These are phyloP conservation scores for Hermetia illucens DNA, from an alignment of 1,140 invertebrate species.

Conservation along the genomic window DNA sequence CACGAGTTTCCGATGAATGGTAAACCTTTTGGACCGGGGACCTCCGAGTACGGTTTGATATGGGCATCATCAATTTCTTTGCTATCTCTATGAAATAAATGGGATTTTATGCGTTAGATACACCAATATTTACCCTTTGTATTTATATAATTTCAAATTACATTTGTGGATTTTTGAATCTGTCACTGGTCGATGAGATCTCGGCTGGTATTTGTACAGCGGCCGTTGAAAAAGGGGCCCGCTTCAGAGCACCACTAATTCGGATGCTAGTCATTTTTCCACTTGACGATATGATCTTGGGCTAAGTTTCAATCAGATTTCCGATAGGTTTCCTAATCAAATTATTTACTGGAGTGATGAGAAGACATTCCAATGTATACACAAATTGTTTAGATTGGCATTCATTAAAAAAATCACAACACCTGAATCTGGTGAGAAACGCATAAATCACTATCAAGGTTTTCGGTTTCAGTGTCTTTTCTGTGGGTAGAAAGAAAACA, in stretches of 20 bases:
- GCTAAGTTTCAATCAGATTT: no score
- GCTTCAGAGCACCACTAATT: conserved; percentile 21
- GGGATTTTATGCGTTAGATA: conserved; percentile 15
- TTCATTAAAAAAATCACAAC: no score
- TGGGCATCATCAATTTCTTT: conserved; percentile 7
- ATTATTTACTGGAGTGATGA: no score
- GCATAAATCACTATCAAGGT: no score
- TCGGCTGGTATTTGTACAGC: conserved; percentile 7
- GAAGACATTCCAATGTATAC: no score
- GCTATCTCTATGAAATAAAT: conserved; percentile 22
- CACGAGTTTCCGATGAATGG: conserved; percentile 68
- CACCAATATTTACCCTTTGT: not conserved
- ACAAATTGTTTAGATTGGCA: no score
- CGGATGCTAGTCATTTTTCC: no score
- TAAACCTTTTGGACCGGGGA: conserved; percentile 61
- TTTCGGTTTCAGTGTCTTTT: no score
- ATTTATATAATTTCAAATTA: not conserved
- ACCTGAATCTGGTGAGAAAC: no score
- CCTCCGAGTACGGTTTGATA: conserved; percentile 42
- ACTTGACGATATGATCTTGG: no score
- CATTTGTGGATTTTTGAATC: not conserved
- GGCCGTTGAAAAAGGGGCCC: conserved; percentile 19
- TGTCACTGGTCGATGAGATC: not conserved
- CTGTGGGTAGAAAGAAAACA: no score
- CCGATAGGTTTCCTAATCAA: no score